A percentile compares a stretch with the other conserved stretches of the same genome.
phyloP scores from a whole-genome alignment of 2,113 vertebrate species.

The Abramis brama region DNA sequence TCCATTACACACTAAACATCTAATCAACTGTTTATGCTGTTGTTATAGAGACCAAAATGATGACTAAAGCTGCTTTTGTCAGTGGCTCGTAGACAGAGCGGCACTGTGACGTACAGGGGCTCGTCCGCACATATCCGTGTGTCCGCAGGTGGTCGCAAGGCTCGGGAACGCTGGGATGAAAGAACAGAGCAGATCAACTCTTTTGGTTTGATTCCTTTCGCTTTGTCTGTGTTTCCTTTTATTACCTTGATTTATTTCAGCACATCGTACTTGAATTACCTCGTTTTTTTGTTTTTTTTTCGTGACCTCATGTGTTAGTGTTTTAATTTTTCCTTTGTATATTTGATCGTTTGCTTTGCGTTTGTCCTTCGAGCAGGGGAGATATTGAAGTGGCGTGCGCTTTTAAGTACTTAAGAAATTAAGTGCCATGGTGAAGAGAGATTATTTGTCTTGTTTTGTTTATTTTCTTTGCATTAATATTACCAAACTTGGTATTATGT shows the following conservation, averaged over 20 bases:
- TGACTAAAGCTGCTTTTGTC: slow-evolving; percentile 64
- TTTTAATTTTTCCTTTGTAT: slow-evolving; percentile 54
- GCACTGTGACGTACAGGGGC: slow-evolving; percentile 57
- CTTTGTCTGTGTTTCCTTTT: slow-evolving; percentile 71
- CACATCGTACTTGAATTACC: slow-evolving; percentile 99
- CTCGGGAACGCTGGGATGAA: slow-evolving; percentile 60
- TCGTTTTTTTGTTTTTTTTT: slow-evolving; percentile 77
- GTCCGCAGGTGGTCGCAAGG: slow-evolving; percentile 52
- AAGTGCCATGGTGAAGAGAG: slow-evolving; percentile 76
- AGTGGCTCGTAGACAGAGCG: slow-evolving; percentile 62
- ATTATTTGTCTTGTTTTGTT: slow-evolving; percentile 59
- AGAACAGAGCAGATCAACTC: slow-evolving; percentile 70
- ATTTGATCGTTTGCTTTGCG: slow-evolving; percentile 51
- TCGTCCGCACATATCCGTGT: slow-evolving; percentile 56
- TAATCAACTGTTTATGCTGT: slow-evolving; percentile 62
- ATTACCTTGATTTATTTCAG: slow-evolving; percentile 79
- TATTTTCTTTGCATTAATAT: slow-evolving; percentile 74
- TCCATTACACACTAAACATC: slow-evolving; percentile 52
- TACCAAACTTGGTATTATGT: slow-evolving; percentile 86
- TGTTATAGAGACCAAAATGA: slow-evolving; percentile 67
- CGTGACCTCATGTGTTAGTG: slow-evolving; percentile 91
- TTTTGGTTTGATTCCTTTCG: slow-evolving; percentile 69
- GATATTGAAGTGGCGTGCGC: slow-evolving; percentile 57
- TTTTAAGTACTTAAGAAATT: slow-evolving; percentile 49
- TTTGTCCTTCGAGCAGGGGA: slow-evolving; percentile 56